Conservation (phyloP, 2,888 invertebrate genomes). For the Tetramorium bicarinatum region DNA sequence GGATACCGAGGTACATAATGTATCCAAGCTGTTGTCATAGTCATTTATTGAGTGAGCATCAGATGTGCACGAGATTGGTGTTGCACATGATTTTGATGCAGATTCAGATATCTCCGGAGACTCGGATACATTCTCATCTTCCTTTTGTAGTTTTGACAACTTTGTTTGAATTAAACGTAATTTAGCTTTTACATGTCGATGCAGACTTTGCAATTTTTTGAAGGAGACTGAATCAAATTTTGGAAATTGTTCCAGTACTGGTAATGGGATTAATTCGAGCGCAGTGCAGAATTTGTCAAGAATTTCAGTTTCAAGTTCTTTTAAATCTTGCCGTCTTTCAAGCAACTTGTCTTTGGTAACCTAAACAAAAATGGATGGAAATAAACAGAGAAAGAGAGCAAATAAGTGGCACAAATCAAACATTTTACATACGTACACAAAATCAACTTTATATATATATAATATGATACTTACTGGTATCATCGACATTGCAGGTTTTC, state of each 20-base stretch:
- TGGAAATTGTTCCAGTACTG: conserved; percentile 88
- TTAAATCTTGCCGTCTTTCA: conserved; percentile 81
- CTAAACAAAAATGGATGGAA: conserved; percentile 65
- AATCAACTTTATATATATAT: not conserved
- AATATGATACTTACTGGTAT: conserved; percentile 72
- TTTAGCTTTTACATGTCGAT: conserved; percentile 88
- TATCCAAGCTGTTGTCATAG: not conserved
- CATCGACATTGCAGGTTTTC: conserved; percentile 76
- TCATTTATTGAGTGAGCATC: not conserved
- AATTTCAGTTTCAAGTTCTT: conserved; percentile 88
- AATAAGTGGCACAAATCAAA: conserved; percentile 13
- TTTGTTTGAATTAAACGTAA: conserved; percentile 86
- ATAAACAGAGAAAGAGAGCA: conserved; percentile 19
- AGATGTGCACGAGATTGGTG: not conserved
- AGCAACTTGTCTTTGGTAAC: conserved; percentile 73
- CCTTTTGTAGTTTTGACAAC: conserved; percentile 65
- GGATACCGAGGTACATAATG: not conserved
- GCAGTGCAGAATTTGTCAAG: conserved; percentile 89
- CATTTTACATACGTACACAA: conserved; percentile 4
- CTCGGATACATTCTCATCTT: conserved; percentile 45
- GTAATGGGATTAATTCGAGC: conserved; percentile 89
- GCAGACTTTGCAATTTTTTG: conserved; percentile 88
- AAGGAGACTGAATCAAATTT: conserved; percentile 88
- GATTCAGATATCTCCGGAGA: conserved; percentile 7
- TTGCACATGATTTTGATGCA: not conserved